Evolutionary conservation across 1,140 invertebrate species (phyloP), one percentile per base, ranked within the genome.

Genomic region (Trachymyrmex cornetzi): DNA sequence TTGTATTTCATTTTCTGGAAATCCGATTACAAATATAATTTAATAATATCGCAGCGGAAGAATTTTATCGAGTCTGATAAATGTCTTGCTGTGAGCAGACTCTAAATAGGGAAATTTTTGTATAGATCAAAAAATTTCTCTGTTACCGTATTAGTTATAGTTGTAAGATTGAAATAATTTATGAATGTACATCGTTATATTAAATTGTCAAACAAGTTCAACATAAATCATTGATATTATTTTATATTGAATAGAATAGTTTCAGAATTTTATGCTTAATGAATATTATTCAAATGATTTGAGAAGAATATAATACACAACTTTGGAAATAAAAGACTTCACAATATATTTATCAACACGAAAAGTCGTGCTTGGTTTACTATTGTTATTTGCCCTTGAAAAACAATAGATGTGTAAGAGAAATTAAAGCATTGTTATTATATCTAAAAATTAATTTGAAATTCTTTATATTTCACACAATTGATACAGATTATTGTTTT

Each of bases 1-100:
- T 75, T 57, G 55, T 38, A 61, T 84, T 81, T 71, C 19, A 81
- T 71, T 81, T 71, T 71, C 69, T 61, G 27, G 38, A 61, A 74
- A 24, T 50, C 14, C 38, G 38, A 84, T 61, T 48, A 44, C 50
- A 24, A 72, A 69, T 34, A 53, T 57, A 71, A 81, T 38, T 81
- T 59, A 72, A 59, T 30, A 16, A 19, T 22, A 82, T 34, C 19
- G 7, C 24, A 48, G 19, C 3, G 53, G 22, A 57, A 75, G 30
- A 82, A 34, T 24, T 14, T 24, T 50, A 71, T 84, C 69, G 48
- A 24, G 0, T 19, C 9, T 7, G 69, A 34, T 75, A 72, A 59
- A 59, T 59, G 34, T 72, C 48, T 59, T 59, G 38, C 14, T 12
- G 50, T 7, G 34, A 38, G 11, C 4, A 55, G 55, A 57, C 7